These are phyloP conservation scores for Oscheius sp. DNA, from an alignment of 2,888 invertebrate genomes.

Conservation along the genomic window DNA sequence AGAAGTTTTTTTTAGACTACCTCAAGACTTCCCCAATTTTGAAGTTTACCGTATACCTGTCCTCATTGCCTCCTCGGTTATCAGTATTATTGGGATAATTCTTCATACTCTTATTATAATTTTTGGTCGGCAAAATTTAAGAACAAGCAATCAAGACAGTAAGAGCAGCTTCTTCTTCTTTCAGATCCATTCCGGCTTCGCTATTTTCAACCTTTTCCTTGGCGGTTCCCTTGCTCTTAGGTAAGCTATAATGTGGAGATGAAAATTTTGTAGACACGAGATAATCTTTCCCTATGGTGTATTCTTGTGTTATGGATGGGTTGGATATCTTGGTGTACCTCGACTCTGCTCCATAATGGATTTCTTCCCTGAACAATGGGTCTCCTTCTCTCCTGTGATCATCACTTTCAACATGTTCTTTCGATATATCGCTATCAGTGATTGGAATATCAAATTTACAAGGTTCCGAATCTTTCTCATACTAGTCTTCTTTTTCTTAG, in stretches of 20 bases:
- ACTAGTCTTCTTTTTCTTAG: background rate
- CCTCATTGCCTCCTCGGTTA: too few relatives aligned
- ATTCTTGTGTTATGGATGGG: background rate
- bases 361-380: background rate
- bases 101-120: too few relatives aligned
- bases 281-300: background rate
- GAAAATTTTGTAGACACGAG: conserved; percentile 8
- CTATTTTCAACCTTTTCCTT: too few relatives aligned
- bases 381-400: background rate
- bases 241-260: too few relatives aligned
- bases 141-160: too few relatives aligned
- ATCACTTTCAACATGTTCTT: background rate
- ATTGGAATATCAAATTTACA: background rate
- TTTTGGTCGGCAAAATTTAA: too few relatives aligned
- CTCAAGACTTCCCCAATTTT: too few relatives aligned
- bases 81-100: too few relatives aligned
- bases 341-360: background rate
- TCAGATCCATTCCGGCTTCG: too few relatives aligned
- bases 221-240: conserved; percentile 8
- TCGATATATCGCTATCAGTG: background rate
- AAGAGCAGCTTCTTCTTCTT: too few relatives aligned
- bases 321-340: background rate
- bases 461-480: background rate
- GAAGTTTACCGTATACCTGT: too few relatives aligned
- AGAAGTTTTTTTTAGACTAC: too few relatives aligned